These are phyloP conservation scores for Bergia puertoricense DNA, from an alignment of 92 coral and sea anemone species.

Conservation along the genomic window DNA sequence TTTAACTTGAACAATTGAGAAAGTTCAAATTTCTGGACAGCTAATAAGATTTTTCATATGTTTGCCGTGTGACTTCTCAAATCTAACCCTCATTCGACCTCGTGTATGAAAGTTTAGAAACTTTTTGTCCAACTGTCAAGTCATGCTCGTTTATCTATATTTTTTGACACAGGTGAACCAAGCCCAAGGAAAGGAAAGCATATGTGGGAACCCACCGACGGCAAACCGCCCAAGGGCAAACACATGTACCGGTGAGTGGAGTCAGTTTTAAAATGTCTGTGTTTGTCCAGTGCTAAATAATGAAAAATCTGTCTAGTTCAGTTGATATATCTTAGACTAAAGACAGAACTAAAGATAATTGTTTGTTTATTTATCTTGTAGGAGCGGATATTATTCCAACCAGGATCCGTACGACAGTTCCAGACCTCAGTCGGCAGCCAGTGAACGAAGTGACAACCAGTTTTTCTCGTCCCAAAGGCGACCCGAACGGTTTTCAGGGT, in stretches of 20 bases:
- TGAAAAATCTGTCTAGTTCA: too few species aligned
- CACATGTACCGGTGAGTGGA: constrained; percentile 77
- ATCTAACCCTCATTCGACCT: not conserved
- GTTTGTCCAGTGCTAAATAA: too few species aligned
- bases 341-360: too few species aligned
- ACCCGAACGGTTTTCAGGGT: constrained; percentile 57
- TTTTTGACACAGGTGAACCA: constrained; percentile 58
- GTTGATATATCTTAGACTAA: too few species aligned
- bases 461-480: constrained; percentile 57
- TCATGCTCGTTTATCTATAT: not conserved
- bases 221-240: constrained; percentile 63
- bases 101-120: too few species aligned
- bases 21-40: not conserved
- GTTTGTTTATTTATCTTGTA: not conserved
- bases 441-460: constrained; percentile 72
- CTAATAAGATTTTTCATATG: not conserved
- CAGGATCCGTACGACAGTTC: constrained; percentile 57
- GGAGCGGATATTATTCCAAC: constrained; percentile 21
- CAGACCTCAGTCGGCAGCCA: constrained; percentile 76
- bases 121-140: not conserved
- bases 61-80: not conserved
- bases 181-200: constrained; percentile 69
- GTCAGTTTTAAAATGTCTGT: too few species aligned
- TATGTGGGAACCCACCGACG: constrained; percentile 64
- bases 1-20: too few species aligned